Percentiles rank a stretch among this genome's conserved stretches.
These are phyloP conservation scores for Brenthis hecate DNA, from an alignment of 2,888 invertebrate genomes.

Conservation along the genomic window DNA sequence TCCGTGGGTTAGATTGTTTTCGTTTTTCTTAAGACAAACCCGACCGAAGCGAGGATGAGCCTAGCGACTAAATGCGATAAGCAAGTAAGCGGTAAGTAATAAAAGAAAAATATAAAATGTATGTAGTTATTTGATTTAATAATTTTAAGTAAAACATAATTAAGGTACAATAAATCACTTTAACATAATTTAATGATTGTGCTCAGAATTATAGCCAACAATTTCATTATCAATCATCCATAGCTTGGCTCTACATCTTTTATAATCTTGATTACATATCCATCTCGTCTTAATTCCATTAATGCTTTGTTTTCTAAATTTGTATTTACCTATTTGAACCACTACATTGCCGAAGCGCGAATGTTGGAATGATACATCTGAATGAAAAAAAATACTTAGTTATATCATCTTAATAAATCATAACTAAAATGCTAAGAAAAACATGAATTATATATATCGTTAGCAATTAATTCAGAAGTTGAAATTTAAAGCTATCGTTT, in stretches of 20 bases:
- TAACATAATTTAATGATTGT: conserved; percentile 37
- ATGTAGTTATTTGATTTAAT: too few species aligned
- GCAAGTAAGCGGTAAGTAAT: too few species aligned
- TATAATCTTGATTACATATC: conserved; percentile 43
- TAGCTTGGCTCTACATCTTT: conserved; percentile 40
- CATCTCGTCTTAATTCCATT: conserved; percentile 45
- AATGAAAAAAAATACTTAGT: conserved; percentile 8
- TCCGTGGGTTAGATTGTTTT: too few species aligned
- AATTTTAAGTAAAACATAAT: too few species aligned
- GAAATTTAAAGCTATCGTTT: too few species aligned
- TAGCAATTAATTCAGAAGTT: too few species aligned
- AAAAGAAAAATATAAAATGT: too few species aligned
- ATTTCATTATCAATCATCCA: conserved; percentile 40
- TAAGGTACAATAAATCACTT: neutral
- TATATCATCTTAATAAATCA: neutral
- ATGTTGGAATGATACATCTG: conserved; percentile 45
- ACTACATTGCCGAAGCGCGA: conserved; percentile 51
- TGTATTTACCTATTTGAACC: conserved; percentile 48
- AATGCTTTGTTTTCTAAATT: conserved; percentile 47
- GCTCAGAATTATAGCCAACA: conserved; percentile 28
- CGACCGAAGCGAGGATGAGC: too few species aligned
- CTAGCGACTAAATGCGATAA: too few species aligned
- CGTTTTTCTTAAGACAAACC: too few species aligned
- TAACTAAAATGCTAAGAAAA: neutral
- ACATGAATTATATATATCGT: neutral